Evolutionary conservation across 2,888 invertebrate genomes (phyloP).

Genomic region (Gastracanthus pulcherrimus): DNA sequence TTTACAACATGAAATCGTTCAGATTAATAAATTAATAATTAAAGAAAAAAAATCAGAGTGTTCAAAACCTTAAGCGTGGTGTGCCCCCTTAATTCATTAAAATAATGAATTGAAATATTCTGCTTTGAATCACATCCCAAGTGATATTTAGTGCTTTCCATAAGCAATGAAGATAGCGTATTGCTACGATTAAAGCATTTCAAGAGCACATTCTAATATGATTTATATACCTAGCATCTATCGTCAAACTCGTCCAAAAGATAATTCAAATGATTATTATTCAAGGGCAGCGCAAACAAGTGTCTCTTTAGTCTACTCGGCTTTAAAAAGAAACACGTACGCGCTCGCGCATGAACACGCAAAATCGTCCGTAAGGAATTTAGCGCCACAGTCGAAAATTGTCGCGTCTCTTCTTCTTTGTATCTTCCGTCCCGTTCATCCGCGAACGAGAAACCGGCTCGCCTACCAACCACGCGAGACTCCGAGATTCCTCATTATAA

Average conservation of each 20-base stretch:
- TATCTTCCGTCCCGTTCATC: not conserved
- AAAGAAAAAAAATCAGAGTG: too few species aligned
- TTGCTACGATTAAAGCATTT: not conserved
- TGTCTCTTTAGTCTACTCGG: slow-evolving; percentile 1
- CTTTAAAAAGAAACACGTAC: not conserved
- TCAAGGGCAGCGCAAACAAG: slow-evolving; percentile 30
- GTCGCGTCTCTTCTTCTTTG: too few species aligned
- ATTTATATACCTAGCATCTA: not conserved
- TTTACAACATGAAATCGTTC: too few species aligned
- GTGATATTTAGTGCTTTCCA: too few species aligned
- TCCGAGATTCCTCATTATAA: not conserved
- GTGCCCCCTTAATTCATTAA: too few species aligned
- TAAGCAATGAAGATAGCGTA: not conserved
- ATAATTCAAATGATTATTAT: slow-evolving; percentile 25
- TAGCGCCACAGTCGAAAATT: not conserved
- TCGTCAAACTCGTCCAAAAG: not conserved
- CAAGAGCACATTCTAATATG: slow-evolving; percentile 17
- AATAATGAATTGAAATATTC: too few species aligned
- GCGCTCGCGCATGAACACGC: not conserved
- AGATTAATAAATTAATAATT: too few species aligned
- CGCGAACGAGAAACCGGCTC: not conserved
- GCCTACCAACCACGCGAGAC: not conserved
- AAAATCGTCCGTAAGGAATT: not conserved
- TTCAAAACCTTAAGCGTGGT: too few species aligned
- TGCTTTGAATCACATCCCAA: too few species aligned